phyloP scores from a whole-genome alignment of 2,888 invertebrate species.

The Drosophila prolongata region DNA sequence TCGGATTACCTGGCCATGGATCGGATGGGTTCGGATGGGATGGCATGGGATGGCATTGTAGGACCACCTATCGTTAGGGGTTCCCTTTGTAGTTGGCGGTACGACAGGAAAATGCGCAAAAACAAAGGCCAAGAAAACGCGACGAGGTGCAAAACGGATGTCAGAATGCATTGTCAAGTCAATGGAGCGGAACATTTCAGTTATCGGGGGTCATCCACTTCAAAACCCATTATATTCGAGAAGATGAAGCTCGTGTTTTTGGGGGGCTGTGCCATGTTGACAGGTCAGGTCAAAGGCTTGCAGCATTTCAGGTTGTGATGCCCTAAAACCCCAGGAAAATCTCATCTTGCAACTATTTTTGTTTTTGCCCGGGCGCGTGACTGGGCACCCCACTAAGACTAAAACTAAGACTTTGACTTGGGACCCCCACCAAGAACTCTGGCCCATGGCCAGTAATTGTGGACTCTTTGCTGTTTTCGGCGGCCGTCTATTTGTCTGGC shows the following conservation, averaged over 20 bases:
- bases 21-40: conserved; percentile 2
- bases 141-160: conserved; percentile 43
- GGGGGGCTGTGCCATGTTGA: conserved; percentile 38
- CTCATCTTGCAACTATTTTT: conserved; percentile 11
- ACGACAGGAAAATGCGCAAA: conserved; percentile 9
- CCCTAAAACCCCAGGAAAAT: conserved; percentile 21
- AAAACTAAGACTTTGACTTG: conserved; percentile 3
- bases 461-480: conserved; percentile 24
- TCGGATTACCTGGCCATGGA: conserved; percentile 56
- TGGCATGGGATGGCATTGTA: conserved; percentile 5
- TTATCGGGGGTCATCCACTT: conserved; percentile 4
- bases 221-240: conserved; percentile 19
- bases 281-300: conserved; percentile 47
- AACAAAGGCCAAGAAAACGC: conserved; percentile 26
- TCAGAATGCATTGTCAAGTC: conserved; percentile 41
- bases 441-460: conserved; percentile 35
- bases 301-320: conserved; percentile 14
- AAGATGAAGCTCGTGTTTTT: conserved; percentile 17
- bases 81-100: conserved; percentile 42
- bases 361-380: conserved; percentile 33
- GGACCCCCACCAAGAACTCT: conserved; percentile 22
- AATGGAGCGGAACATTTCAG: conserved; percentile 31
- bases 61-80: conserved; percentile 34
- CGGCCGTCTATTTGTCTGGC: conserved; percentile 57
- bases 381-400: conserved; percentile 38